These are phyloP conservation scores for Oophaga pumilio DNA, from an alignment of 2,113 vertebrate species.

Conservation along the genomic window DNA sequence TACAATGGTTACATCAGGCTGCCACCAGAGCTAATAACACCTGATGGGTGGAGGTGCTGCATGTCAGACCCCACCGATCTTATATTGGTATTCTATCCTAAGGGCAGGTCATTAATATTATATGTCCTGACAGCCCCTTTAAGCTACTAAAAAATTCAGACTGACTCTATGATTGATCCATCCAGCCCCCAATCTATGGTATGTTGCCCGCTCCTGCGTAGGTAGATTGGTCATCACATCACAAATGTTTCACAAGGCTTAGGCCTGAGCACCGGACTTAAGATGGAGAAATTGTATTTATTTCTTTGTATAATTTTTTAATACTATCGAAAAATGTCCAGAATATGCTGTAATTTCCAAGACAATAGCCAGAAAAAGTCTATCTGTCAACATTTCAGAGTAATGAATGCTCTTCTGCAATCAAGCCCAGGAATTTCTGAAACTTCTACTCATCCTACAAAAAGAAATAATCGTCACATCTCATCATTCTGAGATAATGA, in stretches of 20 bases:
- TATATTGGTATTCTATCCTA: no score
- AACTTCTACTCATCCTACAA: background rate
- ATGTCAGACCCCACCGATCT: no score
- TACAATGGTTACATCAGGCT: no score
- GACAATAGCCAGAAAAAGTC: background rate
- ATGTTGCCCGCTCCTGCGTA: background rate
- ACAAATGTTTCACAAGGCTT: background rate
- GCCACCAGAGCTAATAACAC: no score
- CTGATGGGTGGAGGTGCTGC: no score
- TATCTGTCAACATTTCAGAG: background rate
- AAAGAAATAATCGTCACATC: background rate
- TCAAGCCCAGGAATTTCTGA: background rate
- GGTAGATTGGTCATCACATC: background rate
- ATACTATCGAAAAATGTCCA: background rate
- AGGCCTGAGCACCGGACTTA: background rate
- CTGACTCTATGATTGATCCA: background rate
- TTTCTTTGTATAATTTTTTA: background rate
- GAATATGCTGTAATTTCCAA: background rate
- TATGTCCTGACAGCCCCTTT: no score
- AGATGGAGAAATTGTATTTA: background rate
- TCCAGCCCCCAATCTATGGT: background rate
- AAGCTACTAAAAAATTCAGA: background rate
- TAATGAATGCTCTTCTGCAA: slow-evolving; percentile 24
- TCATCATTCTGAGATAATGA: background rate
- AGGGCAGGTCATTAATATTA: no score